These are phyloP conservation scores for Saturnia japonica DNA, from an alignment of 2,888 invertebrate genomes.

Conservation along the genomic window DNA sequence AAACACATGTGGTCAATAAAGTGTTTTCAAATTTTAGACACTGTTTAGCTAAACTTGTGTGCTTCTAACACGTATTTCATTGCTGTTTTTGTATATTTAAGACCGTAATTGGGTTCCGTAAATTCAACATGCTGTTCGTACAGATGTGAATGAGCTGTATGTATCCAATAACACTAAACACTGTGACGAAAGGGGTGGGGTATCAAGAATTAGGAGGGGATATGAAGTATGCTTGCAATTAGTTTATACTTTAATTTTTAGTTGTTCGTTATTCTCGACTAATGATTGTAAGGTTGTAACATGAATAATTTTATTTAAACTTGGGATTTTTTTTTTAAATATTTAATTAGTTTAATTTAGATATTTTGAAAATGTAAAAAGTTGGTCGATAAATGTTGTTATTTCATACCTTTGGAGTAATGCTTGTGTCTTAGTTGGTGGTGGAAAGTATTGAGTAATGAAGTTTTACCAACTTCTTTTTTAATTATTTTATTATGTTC, in stretches of 20 bases:
- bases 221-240: background rate
- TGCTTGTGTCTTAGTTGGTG: background rate
- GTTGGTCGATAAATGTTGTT: conserved; percentile 8
- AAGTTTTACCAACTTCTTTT: background rate
- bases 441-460: conserved; percentile 2
- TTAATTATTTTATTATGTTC: no score
- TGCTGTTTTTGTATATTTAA: no score
- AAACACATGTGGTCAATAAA: no score
- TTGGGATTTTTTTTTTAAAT: no score
- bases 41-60: no score
- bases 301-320: background rate
- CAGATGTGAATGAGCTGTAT: background rate
- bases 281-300: background rate
- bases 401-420: background rate
- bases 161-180: background rate
- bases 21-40: no score
- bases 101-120: background rate
- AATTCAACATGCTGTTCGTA: background rate
- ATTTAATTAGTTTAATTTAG: background rate
- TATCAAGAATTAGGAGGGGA: background rate
- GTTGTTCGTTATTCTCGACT: background rate
- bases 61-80: no score
- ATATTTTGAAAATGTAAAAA: conserved; percentile 7
- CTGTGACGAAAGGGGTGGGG: background rate
- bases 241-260: background rate